Base-by-base conservation (phyloP, 2,888 invertebrate genomes). In the Polydrusus pterygomalis region DNA sequence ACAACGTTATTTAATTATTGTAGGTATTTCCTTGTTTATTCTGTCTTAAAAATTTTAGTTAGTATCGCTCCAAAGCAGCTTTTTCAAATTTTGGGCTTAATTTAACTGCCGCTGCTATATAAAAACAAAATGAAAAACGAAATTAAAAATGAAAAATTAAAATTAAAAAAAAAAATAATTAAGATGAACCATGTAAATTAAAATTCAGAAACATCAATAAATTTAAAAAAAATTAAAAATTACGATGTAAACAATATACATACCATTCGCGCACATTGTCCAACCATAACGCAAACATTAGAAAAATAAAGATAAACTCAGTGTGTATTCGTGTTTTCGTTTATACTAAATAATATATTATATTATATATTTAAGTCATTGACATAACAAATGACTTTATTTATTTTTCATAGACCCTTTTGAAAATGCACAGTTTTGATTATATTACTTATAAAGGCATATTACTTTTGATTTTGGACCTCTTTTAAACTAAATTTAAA, bases 241-340 rank as follows among this genome's bases (percentile, higher is more conserved):
- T 71, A 77, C 70, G 78, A 78, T 51, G 74, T 72, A 71, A 79
- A 77, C 68, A 79, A 78, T 77, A 87, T 87, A 87, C 87, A 87
- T 87, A 87, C 87, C 87, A 87, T 87, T 87, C 87, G 87, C 87
- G 86, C 86, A 86, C 72, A 79, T 77, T 85, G 82, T 85, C 87
- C 87, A 86, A 86, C 86, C 86, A 87, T 72, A 78, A 87, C 85
- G 87, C 87, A 87, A 87, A 86, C 85, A 87, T 85, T 87, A 70
- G 86, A 86, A 87, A 87, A 87, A 87, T 83, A 86, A 87, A 87
- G 80, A 84, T 80, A 85, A 87, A 87, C 86, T 87, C 85, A 87
- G 87, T 87, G 87, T 87, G 85, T 83, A 82, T 82, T 85, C 82
- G 86, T 87, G 86, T 87, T 82, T 83, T 74, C 68, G 69, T 43